phyloP scores from a whole-genome alignment of 2,888 invertebrate genomes.

The Dryomyza anilis region DNA sequence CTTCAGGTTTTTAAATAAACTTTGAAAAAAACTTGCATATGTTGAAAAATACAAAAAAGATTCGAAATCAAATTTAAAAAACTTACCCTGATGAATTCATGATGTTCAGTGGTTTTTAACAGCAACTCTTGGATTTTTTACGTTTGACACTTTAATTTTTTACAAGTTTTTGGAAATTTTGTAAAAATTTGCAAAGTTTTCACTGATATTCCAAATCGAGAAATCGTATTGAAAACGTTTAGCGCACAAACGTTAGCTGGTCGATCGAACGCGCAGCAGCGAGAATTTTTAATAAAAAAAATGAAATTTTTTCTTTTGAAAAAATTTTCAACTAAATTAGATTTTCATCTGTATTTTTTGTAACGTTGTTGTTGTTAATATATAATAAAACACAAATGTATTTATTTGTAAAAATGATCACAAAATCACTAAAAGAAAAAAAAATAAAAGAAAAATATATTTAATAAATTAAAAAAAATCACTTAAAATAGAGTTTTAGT shows the following conservation, averaged over 20 bases:
- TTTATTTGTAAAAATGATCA: conserved; percentile 9
- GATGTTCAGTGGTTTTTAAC: neutral
- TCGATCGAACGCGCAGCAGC: too few relatives aligned
- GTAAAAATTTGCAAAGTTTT: neutral
- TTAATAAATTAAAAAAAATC: neutral
- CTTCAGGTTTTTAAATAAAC: conserved; percentile 21
- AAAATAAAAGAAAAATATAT: conserved; percentile 3
- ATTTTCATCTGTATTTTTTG: conserved; percentile 1
- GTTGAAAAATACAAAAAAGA: neutral
- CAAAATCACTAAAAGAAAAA: conserved; percentile 20
- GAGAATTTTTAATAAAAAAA: too few relatives aligned
- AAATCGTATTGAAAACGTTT: neutral
- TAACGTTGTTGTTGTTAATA: neutral
- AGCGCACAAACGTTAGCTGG: too few relatives aligned
- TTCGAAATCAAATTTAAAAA: conserved; percentile 5
- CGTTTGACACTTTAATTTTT: too few relatives aligned
- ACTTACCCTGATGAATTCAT: conserved; percentile 29
- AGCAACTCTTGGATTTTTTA: neutral
- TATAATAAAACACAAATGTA: neutral
- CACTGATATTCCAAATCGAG: conserved; percentile 17
- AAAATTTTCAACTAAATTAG: neutral
- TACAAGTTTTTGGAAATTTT: conserved; percentile 10
- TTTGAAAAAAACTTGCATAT: neutral
- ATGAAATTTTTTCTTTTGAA: neutral
- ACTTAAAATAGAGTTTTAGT: neutral